These are phyloP conservation scores for Harmothoe impar DNA, from an alignment of 2,888 invertebrate genomes.

Conservation along the genomic window DNA sequence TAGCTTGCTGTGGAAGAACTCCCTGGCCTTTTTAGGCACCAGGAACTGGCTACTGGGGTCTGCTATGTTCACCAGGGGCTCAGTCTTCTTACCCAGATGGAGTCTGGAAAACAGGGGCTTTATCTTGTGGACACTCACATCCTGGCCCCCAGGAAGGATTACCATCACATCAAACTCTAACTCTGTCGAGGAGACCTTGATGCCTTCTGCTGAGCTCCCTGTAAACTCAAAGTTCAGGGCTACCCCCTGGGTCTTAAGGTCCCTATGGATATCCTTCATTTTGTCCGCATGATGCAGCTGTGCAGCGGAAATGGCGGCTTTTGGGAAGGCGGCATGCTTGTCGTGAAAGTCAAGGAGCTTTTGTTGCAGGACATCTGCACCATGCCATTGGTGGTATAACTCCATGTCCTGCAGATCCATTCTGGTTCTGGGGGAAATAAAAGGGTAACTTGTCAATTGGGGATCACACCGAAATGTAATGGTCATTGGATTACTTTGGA, in stretches of 20 bases:
- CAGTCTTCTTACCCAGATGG: not conserved
- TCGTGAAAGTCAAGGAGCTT: not conserved
- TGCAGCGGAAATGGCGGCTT: not conserved
- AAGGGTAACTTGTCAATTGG: too few relatives aligned
- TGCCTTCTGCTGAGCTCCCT: not conserved
- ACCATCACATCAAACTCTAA: conserved; percentile 39
- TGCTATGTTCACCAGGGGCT: not conserved
- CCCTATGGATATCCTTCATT: not conserved
- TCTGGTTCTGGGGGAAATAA: too few relatives aligned
- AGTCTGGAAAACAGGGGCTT: not conserved
- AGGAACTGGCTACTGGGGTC: not conserved
- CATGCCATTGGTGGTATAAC: not conserved
- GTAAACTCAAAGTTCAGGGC: not conserved
- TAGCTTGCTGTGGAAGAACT: not conserved
- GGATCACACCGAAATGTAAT: too few relatives aligned
- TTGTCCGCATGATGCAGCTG: not conserved
- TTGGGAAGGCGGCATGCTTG: not conserved
- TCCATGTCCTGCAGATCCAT: not conserved
- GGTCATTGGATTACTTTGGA: too few relatives aligned
- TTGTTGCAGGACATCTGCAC: not conserved
- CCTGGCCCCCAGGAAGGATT: not conserved
- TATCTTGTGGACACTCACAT: not conserved
- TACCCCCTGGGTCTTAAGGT: not conserved
- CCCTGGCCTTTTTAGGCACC: not conserved
- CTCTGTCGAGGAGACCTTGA: not conserved